Evolutionary conservation across 2,888 invertebrate species (phyloP).

Genomic region (Ichneumoninae sp.): DNA sequence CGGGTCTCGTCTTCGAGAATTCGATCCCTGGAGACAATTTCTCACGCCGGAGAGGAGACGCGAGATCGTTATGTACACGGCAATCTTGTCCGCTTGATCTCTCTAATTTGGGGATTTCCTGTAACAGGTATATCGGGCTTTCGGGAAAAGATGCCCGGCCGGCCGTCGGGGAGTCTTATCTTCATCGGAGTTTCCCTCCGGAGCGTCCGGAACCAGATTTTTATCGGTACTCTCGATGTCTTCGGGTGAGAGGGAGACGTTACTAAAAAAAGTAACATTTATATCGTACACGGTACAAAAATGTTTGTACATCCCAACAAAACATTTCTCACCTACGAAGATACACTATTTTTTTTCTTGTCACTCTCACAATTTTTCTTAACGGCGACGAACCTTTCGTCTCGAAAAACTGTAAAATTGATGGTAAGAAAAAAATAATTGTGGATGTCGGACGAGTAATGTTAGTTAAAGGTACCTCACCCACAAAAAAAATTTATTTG

Average conservation of each 20-base stretch:
- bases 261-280: neutral
- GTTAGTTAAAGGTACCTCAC: too few species aligned
- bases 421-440: neutral
- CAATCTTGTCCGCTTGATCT: slow-evolving; percentile 28
- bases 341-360: neutral
- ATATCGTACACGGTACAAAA: neutral
- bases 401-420: neutral
- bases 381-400: neutral
- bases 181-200: slow-evolving; percentile 41
- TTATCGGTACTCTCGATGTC: slow-evolving; percentile 5
- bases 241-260: neutral
- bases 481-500: too few species aligned
- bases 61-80: neutral
- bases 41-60: neutral
- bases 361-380: neutral
- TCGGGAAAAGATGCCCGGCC: slow-evolving; percentile 8
- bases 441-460: neutral
- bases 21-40: neutral
- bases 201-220: slow-evolving; percentile 21
- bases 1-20: neutral
- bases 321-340: neutral
- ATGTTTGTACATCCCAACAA: neutral
- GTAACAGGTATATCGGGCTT: slow-evolving; percentile 22
- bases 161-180: slow-evolving; percentile 12
- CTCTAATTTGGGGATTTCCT: slow-evolving; percentile 38